phyloP scores from a whole-genome alignment of 2,888 invertebrate species.

The Andrena dorsata region DNA sequence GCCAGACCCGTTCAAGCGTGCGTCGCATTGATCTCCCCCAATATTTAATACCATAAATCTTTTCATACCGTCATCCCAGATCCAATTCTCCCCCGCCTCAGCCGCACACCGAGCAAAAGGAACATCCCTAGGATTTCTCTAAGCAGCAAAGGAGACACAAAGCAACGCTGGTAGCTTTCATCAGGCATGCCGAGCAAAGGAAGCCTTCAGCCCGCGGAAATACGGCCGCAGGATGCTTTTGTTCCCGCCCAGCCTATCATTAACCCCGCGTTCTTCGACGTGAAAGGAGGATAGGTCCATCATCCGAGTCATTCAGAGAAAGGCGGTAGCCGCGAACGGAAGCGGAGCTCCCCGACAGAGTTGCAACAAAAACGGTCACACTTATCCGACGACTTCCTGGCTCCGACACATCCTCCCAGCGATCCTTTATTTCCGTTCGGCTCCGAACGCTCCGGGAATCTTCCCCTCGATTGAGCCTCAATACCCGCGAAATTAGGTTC shows the following conservation, averaged over 20 bases:
- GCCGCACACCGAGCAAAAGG: conserved; percentile 20
- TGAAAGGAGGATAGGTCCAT: neutral
- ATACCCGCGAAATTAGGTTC: conserved; percentile 73
- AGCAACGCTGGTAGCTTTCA: conserved; percentile 9
- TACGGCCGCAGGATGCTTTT: conserved; percentile 19
- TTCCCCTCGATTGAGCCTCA: conserved; percentile 73
- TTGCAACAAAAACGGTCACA: conserved; percentile 34
- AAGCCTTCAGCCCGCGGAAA: conserved; percentile 25
- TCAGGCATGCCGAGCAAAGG: conserved; percentile 15
- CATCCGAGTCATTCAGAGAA: conserved; percentile 11
- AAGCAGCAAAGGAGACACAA: conserved; percentile 16
- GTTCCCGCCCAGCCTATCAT: conserved; percentile 33
- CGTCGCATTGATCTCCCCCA: neutral
- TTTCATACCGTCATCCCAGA: conserved; percentile 21
- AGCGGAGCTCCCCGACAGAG: neutral
- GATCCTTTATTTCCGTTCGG: conserved; percentile 52
- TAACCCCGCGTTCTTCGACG: conserved; percentile 16
- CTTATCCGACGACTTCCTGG: conserved; percentile 26
- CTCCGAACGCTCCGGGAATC: conserved; percentile 54
- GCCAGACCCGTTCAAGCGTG: neutral
- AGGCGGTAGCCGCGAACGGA: neutral
- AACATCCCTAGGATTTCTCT: conserved; percentile 8
- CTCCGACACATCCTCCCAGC: conserved; percentile 35
- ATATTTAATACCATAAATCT: conserved; percentile 25
- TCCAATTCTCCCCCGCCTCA: conserved; percentile 4